Conservation (phyloP, 2,888 invertebrate species). For the Spilosoma lubricipeda region DNA sequence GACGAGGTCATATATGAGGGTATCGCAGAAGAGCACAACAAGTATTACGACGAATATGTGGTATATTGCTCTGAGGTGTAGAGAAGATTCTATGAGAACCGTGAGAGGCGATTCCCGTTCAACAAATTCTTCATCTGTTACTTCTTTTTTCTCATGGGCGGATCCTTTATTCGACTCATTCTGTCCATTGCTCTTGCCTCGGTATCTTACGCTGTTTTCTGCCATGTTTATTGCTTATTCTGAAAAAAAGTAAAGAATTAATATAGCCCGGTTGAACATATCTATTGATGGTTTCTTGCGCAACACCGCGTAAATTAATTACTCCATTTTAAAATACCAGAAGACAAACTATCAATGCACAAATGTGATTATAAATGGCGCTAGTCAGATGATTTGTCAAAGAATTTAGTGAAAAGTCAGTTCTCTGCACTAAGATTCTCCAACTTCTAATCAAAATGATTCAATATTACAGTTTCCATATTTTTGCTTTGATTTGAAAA, state of each 20-base stretch:
- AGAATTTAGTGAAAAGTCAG: not conserved
- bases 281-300: not conserved
- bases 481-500: no score
- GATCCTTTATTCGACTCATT: not conserved
- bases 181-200: slow-evolving; percentile 34
- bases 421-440: not conserved
- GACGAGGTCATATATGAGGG: slow-evolving; percentile 90
- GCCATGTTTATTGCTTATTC: slow-evolving; percentile 35
- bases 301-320: not conserved
- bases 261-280: not conserved
- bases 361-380: not conserved
- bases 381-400: not conserved
- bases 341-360: not conserved
- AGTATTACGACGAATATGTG: slow-evolving; percentile 94
- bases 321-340: not conserved
- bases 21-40: slow-evolving; percentile 90
- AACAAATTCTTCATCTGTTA: slow-evolving; percentile 82
- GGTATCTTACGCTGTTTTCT: slow-evolving; percentile 37
- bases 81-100: slow-evolving; percentile 89
- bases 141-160: slow-evolving; percentile 49
- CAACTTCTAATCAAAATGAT: not conserved
- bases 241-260: slow-evolving; percentile 29
- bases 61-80: slow-evolving; percentile 94
- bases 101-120: slow-evolving; percentile 92
- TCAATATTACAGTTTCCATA: not conserved